phyloP scores from a whole-genome alignment of 2,888 invertebrate species.

The Watsonalla cultraria region DNA sequence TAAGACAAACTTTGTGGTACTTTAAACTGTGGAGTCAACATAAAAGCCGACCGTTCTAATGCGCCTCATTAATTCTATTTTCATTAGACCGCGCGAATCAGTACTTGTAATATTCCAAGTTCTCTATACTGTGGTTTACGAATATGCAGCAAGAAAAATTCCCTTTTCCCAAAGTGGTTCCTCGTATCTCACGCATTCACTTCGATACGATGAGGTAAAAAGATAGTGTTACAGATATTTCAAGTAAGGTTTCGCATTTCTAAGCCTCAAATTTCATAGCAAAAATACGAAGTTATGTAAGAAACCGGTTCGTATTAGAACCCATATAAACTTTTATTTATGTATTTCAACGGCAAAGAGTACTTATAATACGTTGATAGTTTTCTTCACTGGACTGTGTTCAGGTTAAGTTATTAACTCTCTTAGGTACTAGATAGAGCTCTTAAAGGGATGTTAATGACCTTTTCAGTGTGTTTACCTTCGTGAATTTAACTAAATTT shows the following conservation, averaged over 20 bases:
- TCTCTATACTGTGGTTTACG: not conserved
- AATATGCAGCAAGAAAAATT: not conserved
- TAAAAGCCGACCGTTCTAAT: not conserved
- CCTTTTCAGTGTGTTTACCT: not conserved
- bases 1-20: not conserved
- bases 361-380: no score
- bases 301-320: no score
- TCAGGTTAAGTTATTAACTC: no score
- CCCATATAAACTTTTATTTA: no score
- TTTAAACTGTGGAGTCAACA: not conserved
- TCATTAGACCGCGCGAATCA: not conserved
- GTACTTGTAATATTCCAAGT: not conserved
- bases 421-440: no score
- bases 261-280: not conserved
- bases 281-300: not conserved
- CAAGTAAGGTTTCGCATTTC: not conserved
- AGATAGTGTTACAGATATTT: not conserved
- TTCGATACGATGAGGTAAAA: not conserved
- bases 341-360: no score
- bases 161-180: not conserved
- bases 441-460: not conserved
- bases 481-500: not conserved
- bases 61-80: not conserved
- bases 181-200: conserved; percentile 2
- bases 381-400: not conserved